Evolutionary conservation across 2,888 invertebrate species (phyloP).

Genomic region (Anagyrus pseudococci): DNA sequence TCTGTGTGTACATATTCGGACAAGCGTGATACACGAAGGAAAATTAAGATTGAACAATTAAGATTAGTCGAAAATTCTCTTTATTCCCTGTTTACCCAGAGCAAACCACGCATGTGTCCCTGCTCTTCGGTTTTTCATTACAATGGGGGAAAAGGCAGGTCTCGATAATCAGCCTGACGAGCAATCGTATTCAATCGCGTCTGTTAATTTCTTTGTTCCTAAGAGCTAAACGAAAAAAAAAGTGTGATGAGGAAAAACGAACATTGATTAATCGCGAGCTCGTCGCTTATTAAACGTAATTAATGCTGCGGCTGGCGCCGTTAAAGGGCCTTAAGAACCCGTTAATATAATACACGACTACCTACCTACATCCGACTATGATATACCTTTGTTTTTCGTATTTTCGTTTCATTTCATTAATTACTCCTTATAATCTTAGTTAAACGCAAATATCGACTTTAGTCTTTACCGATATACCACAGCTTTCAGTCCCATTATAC

Average conservation of each 20-base stretch:
- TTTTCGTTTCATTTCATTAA: neutral
- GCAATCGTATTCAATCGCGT: too few species aligned
- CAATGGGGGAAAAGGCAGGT: too few species aligned
- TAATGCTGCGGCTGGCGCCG: too few species aligned
- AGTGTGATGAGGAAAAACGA: too few species aligned
- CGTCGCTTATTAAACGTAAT: neutral
- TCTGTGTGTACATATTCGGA: neutral
- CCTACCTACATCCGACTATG: neutral
- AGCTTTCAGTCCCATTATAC: conserved; percentile 29
- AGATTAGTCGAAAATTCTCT: too few species aligned
- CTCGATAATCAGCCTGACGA: too few species aligned
- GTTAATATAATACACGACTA: conserved; percentile 1
- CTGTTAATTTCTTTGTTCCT: neutral
- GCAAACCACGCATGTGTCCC: too few species aligned
- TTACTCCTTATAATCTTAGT: conserved; percentile 22
- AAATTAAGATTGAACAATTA: too few species aligned
- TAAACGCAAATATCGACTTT: conserved; percentile 25
- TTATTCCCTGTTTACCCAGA: too few species aligned
- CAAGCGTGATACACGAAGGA: too few species aligned
- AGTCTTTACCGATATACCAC: conserved; percentile 26
- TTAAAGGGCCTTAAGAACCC: too few species aligned
- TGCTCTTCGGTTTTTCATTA: too few species aligned
- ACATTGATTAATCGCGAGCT: neutral
- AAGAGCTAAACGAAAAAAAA: conserved; percentile 4
- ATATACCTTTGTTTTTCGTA: neutral